Evolutionary conservation across 92 coral and sea anemone species (phyloP), one percentile per base, ranked within the genome.

Genomic region (Phymanthus crucifer): DNA sequence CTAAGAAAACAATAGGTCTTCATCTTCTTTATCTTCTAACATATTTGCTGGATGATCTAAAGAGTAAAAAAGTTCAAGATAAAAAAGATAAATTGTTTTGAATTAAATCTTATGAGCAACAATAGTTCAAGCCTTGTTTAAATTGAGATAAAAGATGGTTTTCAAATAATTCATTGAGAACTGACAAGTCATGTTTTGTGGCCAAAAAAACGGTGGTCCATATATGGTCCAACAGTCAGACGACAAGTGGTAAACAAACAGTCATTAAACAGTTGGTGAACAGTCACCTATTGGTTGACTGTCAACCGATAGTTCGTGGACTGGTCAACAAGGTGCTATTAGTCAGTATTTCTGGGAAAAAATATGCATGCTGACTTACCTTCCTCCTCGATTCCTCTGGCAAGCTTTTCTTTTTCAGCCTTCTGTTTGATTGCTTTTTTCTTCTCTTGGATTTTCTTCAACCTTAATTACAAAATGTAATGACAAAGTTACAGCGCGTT

Each of bases 381-480:
- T 43, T 31, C 65, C 47, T 74, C 36, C 37, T 54, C 70, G 26
- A 89, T 54, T 36, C 85, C 93, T 75, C 34, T 89, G 4, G 73
- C 86, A 33, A 78, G 68, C 77, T 89, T 95, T 66, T 54, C 87
- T 73, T 72, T 87, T 56, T 93, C 99, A 57, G 91, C 89, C 67
- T 93, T 91, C 38, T 80, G 91, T 79, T 83, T 95, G 3, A 76
- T 74, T 57, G 90, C 89, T 74, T 95, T 95, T 86, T 95, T 95
- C 75, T 95, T 95, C 70, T 91, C 95, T 73, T 95, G 98, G 66
- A 95, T 95, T 81, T 93, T 95, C 89, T 95, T 95, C 47, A 95
- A 89, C 84, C 99, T 95, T 46, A 13, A 58, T 23, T 17, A 76
- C 29, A 40, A 69, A 32, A 31, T 2, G 34, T 32, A 27, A 18